Evolutionary conservation across 2,888 invertebrate species (phyloP), one percentile per base, ranked within the genome.

Genomic region (Teleogryllus oceanicus): DNA sequence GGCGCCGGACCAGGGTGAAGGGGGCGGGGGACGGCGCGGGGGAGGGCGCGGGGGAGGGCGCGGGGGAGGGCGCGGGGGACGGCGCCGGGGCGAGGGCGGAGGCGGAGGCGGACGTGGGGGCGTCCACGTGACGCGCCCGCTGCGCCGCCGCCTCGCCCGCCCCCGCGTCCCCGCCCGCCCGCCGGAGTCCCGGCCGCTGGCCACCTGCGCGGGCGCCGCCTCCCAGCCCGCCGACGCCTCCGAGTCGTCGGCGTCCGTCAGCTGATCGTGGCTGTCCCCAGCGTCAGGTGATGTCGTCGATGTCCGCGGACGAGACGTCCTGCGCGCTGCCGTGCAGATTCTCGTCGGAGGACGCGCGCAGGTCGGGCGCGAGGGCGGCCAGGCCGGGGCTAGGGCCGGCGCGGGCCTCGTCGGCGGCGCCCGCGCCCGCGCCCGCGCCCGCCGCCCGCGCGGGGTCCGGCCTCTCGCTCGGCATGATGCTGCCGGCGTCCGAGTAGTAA

Each of bases 1-100:
- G 87, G 86, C 91, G 91, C 83, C 89, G 89, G 81, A 90, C 90
- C 82, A 92, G 85, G 75, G 91, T 91, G 85, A 92, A 92, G 79
- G 90, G 88, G 75, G 89, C 37, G 37, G 37, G 37, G 37, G 37
- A 37, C 37, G 37, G 37, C 5, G 37, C 37, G 37, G 37, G 37
- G 4, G 37, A 49, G 49, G 37, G 75, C 79, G 50, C 79, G 74
- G 13, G 18, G n/a, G 20, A 50, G 50, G 49, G 51, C 62, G 24
- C 51, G 62, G 16, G 62, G 16, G 16, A 13, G 16, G 62, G 13
- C 62, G 62, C 37, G 37, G 37, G 2, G 24, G 24, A 1, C 2
- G 24, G 12, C 62, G 62, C 62, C 2, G 62, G 62, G 13, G 18
- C 2, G 77, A 62, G 76, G 24, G 24, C 24, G 24, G 24, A 24